Percentiles rank a stretch among this genome's conserved stretches.
Evolutionary conservation across 2,113 vertebrate species (phyloP).

Genomic region (Coryphaenoides rupestris): DNA sequence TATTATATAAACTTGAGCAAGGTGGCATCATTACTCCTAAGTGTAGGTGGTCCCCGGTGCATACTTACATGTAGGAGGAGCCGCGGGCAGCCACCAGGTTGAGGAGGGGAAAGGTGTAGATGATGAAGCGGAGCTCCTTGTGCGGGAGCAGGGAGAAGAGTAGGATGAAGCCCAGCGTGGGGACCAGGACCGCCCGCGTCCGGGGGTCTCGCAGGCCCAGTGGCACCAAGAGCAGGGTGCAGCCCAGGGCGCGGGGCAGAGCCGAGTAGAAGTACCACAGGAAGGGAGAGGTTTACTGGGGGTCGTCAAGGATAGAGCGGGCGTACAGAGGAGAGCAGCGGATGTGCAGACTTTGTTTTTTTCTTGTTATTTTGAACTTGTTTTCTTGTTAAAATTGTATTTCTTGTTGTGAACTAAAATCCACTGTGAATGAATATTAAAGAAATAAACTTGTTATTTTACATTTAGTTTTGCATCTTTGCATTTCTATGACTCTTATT

Average conservation of each 20-base stretch:
- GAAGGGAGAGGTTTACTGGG: conserved; percentile 81
- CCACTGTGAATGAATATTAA: no score
- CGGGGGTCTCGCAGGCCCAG: conserved; percentile 82
- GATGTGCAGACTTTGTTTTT: neutral
- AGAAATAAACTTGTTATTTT: no score
- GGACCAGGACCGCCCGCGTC: conserved; percentile 71
- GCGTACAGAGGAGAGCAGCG: conserved; percentile 60
- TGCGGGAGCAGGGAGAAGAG: conserved; percentile 91
- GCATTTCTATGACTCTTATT: no score
- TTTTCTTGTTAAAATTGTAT: no score
- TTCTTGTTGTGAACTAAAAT: neutral
- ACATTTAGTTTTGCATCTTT: no score
- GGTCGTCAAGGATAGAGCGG: conserved; percentile 60
- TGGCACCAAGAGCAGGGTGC: conserved; percentile 82
- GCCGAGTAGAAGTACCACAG: conserved; percentile 97
- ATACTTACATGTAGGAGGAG: conserved; percentile 86
- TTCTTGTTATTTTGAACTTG: neutral
- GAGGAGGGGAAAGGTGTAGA: conserved; percentile 88
- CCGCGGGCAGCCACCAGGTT: conserved; percentile 86
- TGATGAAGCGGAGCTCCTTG: conserved; percentile 94
- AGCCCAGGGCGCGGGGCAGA: conserved; percentile 85
- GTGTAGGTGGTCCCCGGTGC: no score
- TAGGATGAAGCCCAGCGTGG: conserved; percentile 81
- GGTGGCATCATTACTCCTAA: no score
- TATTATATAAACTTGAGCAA: no score